Evolutionary conservation across 2,888 invertebrate genomes (phyloP).

Genomic region (Lacanobia wlatinum): DNA sequence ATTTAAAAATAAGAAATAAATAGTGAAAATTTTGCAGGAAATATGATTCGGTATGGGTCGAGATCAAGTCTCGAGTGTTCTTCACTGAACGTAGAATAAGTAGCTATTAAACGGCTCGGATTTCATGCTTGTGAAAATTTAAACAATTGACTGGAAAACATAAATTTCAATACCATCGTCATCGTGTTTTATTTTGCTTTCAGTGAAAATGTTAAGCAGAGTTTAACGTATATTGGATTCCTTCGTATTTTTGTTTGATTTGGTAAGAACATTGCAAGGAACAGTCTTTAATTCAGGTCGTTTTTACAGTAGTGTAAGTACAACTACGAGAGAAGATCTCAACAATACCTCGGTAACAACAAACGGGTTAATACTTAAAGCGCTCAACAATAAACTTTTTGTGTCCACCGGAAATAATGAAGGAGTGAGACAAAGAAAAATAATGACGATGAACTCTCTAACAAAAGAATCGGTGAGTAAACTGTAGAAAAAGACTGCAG

Average conservation of each 20-base stretch:
- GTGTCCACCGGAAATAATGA: conserved; percentile 66
- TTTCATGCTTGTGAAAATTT: conserved; percentile 42
- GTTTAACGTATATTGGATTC: background rate
- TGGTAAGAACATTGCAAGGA: background rate
- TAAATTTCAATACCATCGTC: conserved; percentile 29
- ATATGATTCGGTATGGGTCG: conserved; percentile 49
- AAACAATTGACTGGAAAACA: conserved; percentile 38
- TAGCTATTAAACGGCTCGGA: conserved; percentile 45
- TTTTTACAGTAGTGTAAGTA: conserved; percentile 5
- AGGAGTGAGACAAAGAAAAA: conserved; percentile 62
- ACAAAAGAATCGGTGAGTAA: conserved; percentile 65
- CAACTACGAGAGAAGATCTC: conserved; percentile 26
- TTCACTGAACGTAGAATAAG: conserved; percentile 42
- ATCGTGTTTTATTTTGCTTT: conserved; percentile 20
- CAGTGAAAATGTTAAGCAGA: background rate
- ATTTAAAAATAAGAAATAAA: conserved; percentile 68
- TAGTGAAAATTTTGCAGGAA: conserved; percentile 53
- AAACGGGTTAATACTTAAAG: conserved; percentile 56
- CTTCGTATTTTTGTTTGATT: background rate
- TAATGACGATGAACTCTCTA: conserved; percentile 60
- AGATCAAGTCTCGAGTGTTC: conserved; percentile 51
- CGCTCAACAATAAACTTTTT: conserved; percentile 61
- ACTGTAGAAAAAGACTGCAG: conserved; percentile 53
- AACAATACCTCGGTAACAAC: conserved; percentile 39
- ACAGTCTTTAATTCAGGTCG: background rate